Conservation (phyloP, 2,888 invertebrate species). For the Drosophila setosimentum region DNA sequence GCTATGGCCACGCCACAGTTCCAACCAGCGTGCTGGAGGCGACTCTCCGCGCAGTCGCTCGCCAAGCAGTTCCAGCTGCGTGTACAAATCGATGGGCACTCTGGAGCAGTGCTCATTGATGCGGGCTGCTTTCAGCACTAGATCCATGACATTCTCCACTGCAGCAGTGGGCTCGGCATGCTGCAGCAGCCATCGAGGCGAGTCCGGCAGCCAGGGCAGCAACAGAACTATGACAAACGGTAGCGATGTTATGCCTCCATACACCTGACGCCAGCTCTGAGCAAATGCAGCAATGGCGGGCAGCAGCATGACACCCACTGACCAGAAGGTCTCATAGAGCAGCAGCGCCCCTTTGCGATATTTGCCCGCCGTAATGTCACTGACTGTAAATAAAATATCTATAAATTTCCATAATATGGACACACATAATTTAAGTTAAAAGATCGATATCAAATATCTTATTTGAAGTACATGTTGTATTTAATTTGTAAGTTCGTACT, state of each 20-base stretch:
- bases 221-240: slow-evolving; percentile 83
- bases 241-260: slow-evolving; percentile 84
- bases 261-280: slow-evolving; percentile 84
- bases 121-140: slow-evolving; percentile 80
- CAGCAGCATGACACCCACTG: slow-evolving; percentile 84
- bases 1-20: slow-evolving; percentile 80
- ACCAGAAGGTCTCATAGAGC: slow-evolving; percentile 85
- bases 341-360: slow-evolving; percentile 81
- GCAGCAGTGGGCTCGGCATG: slow-evolving; percentile 67
- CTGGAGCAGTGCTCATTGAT: slow-evolving; percentile 81
- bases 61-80: slow-evolving; percentile 64
- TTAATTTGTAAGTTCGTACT: no score
- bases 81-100: slow-evolving; percentile 79
- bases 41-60: slow-evolving; percentile 64
- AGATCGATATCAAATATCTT: background rate
- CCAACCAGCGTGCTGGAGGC: slow-evolving; percentile 77
- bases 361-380: slow-evolving; percentile 84
- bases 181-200: slow-evolving; percentile 85
- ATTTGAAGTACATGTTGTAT: background rate
- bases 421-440: background rate
- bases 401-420: background rate
- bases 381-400: slow-evolving; percentile 69
- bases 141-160: slow-evolving; percentile 76
- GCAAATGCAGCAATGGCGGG: slow-evolving; percentile 83
- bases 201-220: slow-evolving; percentile 85